Base-by-base conservation (phyloP, 2,888 invertebrate species). In the Athrips mouffetella region DNA sequence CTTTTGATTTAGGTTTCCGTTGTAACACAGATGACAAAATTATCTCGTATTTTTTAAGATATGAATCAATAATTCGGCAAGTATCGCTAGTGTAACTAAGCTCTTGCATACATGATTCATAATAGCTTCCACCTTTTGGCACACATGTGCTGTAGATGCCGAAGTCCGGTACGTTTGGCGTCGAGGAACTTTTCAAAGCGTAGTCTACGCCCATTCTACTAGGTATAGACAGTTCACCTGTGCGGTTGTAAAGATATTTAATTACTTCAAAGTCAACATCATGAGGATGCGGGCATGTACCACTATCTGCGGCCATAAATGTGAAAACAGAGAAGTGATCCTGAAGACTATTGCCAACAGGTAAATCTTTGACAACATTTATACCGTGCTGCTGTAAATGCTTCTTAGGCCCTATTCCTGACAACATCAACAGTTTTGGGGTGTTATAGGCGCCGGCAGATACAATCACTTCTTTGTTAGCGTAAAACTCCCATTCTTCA, bases 391-490 rank as follows among this genome's bases (percentile, higher is more conserved):
- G 51, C 2, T 67, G 47, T 15, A 85, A 62, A 48, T 73, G 70
- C 0, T 69, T 50, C 46, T 65, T 69, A 0, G 82, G 81, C 0
- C 85, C 85, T 8, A 86, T 61, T 1, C 85, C 85, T 0, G 85
- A 85, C 0, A 83, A 62, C 47, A 82, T 59, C 39, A 86, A 49
- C 11, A 85, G 50, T 58, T 86, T 83, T 0, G 85, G 66, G 10
- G 81, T 74, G 51, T 84, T 85, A 40, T 80, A 83, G 0, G 81
- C 71, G 0, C 85, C 85, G 0, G 85, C 76, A 1, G 79, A 70
- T n/a, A 81, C 15, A 10, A 85, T 65, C 0, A 85, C 73, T 58
- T 85, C 85, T 39, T 67, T 74, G 1, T 64, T 55, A 0, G 73
- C 74, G 41, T 64, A 76, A 30, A 74, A 74, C 7, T 59, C 39